phyloP scores from a whole-genome alignment of 2,888 invertebrate species.

The Gibbula magus region DNA sequence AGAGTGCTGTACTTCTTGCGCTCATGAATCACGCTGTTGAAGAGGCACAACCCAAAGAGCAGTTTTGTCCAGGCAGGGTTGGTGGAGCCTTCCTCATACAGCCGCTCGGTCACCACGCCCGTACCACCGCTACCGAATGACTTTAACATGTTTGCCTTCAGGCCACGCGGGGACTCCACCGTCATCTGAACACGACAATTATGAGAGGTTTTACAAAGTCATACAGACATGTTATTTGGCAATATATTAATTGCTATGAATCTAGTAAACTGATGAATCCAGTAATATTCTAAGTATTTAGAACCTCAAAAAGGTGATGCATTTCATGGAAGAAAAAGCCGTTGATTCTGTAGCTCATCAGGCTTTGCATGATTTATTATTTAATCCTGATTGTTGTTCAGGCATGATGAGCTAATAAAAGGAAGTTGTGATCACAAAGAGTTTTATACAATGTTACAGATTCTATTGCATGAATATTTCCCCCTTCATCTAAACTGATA shows the following conservation, averaged over 20 bases:
- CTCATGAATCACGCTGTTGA: conserved; percentile 74
- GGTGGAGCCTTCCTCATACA: conserved; percentile 60
- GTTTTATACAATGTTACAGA: too few species aligned
- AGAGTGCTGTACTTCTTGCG: conserved; percentile 74
- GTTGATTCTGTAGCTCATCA: too few species aligned
- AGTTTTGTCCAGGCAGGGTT: conserved; percentile 68
- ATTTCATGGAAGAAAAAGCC: too few species aligned
- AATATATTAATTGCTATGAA: background rate
- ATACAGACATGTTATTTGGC: background rate
- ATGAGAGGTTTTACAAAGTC: background rate
- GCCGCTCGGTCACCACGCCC: conserved; percentile 67
- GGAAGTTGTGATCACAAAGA: too few species aligned
- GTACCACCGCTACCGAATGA: conserved; percentile 71
- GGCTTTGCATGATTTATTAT: too few species aligned
- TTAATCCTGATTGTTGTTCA: too few species aligned
- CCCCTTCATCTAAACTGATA: too few species aligned
- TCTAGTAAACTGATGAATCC: background rate
- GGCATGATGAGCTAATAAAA: too few species aligned
- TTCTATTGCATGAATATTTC: too few species aligned
- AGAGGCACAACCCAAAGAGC: conserved; percentile 73
- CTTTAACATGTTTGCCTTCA: conserved; percentile 72
- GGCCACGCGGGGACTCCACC: conserved; percentile 72
- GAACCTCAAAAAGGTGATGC: too few species aligned
- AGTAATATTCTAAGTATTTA: too few species aligned
- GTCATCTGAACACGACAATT: conserved; percentile 75